Conservation (phyloP, 2,888 invertebrate species). For the Nowickia ferox region DNA sequence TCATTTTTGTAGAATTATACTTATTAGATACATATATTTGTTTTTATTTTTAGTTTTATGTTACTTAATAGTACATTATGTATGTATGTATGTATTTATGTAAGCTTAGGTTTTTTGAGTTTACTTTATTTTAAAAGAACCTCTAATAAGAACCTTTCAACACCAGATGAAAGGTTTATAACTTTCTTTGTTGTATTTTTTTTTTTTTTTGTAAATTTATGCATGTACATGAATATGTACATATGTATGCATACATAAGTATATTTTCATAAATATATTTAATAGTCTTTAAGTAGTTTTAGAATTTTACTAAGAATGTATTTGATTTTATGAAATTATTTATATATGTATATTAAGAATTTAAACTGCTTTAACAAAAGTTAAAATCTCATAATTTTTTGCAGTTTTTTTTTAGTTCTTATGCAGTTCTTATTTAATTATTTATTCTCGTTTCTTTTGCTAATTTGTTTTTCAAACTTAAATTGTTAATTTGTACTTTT, state of each 20-base stretch:
- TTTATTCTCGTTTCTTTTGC: constrained; percentile 35
- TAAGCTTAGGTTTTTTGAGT: constrained; percentile 71
- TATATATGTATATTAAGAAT: constrained; percentile 36
- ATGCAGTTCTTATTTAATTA: constrained; percentile 33
- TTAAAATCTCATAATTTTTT: constrained; percentile 47
- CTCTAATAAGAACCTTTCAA: constrained; percentile 69
- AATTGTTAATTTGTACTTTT: constrained; percentile 80
- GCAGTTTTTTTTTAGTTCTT: constrained; percentile 60
- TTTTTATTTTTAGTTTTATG: background rate
- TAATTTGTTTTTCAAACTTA: constrained; percentile 75
- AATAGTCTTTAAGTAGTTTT: constrained; percentile 70
- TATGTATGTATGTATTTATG: constrained; percentile 12
- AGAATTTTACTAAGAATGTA: constrained; percentile 69
- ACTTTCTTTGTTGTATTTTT: constrained; percentile 52
- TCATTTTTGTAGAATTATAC: constrained; percentile 20
- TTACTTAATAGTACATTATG: background rate
- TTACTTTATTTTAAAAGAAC: constrained; percentile 71
- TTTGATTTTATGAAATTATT: constrained; percentile 48
- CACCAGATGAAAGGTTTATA: constrained; percentile 63
- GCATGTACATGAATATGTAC: background rate
- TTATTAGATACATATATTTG: background rate
- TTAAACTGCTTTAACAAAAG: constrained; percentile 57
- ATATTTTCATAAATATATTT: constrained; percentile 18
- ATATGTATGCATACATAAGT: no score
- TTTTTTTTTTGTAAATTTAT: constrained; percentile 25